These are phyloP conservation scores for Drosophila limbata DNA, from an alignment of 2,888 invertebrate genomes.

Conservation along the genomic window DNA sequence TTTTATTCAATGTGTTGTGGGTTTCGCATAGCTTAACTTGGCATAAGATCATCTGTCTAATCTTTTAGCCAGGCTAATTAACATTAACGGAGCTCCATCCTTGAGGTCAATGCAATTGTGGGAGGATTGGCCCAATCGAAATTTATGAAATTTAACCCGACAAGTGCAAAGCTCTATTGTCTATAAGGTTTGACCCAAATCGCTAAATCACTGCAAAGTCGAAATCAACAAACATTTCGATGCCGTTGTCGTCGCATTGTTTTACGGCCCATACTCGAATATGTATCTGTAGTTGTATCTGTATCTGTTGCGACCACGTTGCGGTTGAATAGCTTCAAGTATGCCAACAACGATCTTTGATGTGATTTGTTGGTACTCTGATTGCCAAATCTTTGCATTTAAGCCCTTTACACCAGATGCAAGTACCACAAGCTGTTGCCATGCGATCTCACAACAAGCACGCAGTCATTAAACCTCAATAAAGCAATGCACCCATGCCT, in stretches of 20 bases:
- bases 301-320: conserved; percentile 66
- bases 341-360: conserved; percentile 70
- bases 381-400: conserved; percentile 77
- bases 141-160: conserved; percentile 49
- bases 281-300: conserved; percentile 20
- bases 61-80: conserved; percentile 28
- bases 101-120: conserved; percentile 58
- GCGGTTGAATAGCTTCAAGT: conserved; percentile 77
- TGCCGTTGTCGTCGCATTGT: conserved; percentile 29
- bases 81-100: conserved; percentile 37
- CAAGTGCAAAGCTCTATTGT: conserved; percentile 70
- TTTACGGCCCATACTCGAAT: conserved; percentile 25
- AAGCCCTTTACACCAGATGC: conserved; percentile 70
- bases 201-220: conserved; percentile 47
- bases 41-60: conserved; percentile 40
- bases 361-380: conserved; percentile 58
- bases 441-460: conserved; percentile 56
- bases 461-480: conserved; percentile 58
- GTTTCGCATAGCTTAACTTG: conserved; percentile 28
- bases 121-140: conserved; percentile 40
- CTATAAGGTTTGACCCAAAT: conserved; percentile 71
- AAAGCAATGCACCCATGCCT: conserved; percentile 22
- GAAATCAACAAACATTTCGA: conserved; percentile 36
- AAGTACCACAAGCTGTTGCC: conserved; percentile 55
- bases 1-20: conserved; percentile 33